phyloP scores from a whole-genome alignment of 1,140 invertebrate species.

The Euglossa dilemma region DNA sequence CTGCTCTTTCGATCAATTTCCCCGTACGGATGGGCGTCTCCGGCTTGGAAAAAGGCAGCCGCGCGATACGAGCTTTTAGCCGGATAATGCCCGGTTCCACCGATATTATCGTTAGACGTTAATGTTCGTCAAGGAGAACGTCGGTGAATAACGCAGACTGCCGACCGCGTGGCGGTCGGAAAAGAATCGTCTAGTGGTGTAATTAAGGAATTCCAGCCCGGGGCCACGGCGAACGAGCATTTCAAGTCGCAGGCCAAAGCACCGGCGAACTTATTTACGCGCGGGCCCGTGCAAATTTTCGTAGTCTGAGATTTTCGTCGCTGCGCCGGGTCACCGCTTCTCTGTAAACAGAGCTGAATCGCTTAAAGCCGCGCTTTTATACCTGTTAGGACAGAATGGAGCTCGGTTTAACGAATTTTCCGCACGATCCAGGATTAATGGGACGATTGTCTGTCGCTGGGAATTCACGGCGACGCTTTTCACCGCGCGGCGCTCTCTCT shows the following conservation, averaged over 20 bases:
- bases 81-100: neutral
- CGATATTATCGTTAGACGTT: constrained; percentile 50
- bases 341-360: constrained; percentile 36
- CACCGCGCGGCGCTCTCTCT: neutral
- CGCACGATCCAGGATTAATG: neutral
- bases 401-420: neutral
- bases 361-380: constrained; percentile 47
- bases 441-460: constrained; percentile 5
- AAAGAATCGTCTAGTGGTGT: constrained; percentile 58
- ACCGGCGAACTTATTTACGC: constrained; percentile 31
- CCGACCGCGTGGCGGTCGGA: neutral
- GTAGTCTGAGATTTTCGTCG: constrained; percentile 40
- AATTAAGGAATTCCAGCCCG: constrained; percentile 59
- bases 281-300: constrained; percentile 31
- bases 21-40: neutral
- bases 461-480: neutral
- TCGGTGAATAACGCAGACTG: constrained; percentile 43
- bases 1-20: neutral
- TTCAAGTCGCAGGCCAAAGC: constrained; percentile 32
- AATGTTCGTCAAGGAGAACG: constrained; percentile 33
- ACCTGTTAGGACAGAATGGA: neutral
- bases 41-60: neutral
- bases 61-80: neutral
- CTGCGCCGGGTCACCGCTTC: constrained; percentile 25
- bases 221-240: constrained; percentile 18